Evolutionary conservation across 1,140 invertebrate genomes (phyloP).

Genomic region (Conus betulinus): DNA sequence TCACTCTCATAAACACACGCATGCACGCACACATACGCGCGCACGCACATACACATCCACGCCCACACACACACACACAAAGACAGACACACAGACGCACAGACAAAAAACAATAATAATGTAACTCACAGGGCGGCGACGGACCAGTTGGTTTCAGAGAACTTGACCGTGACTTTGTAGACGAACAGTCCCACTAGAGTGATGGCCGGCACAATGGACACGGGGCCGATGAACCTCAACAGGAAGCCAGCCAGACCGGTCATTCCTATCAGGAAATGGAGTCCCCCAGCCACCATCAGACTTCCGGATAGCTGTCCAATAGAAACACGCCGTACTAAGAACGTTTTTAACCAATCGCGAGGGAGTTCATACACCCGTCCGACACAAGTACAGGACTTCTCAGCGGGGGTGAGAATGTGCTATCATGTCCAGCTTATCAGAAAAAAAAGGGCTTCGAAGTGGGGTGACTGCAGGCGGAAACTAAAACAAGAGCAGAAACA

Average conservation of each 20-base stretch:
- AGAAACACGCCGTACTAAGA: too few species aligned
- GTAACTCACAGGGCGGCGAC: conserved; percentile 42
- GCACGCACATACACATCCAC: neutral
- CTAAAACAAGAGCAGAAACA: too few species aligned
- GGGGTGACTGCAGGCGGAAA: too few species aligned
- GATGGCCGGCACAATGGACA: conserved; percentile 77
- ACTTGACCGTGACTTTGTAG: conserved; percentile 68
- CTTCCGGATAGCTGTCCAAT: conserved; percentile 55
- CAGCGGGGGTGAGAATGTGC: too few species aligned
- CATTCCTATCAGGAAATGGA: conserved; percentile 60
- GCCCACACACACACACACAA: neutral
- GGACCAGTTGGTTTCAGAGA: conserved; percentile 75
- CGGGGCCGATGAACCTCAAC: conserved; percentile 76
- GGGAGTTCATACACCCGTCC: too few species aligned
- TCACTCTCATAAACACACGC: neutral
- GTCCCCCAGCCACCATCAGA: conserved; percentile 59
- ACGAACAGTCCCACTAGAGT: conserved; percentile 75
- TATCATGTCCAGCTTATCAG: too few species aligned
- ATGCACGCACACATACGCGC: neutral
- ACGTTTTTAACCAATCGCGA: too few species aligned
- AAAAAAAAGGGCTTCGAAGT: too few species aligned
- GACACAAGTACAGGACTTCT: too few species aligned
- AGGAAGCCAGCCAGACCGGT: conserved; percentile 71
- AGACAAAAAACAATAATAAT: neutral
- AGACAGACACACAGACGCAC: neutral